Evolutionary conservation across 2,113 vertebrate species (phyloP).

Genomic region (Tyto alba): DNA sequence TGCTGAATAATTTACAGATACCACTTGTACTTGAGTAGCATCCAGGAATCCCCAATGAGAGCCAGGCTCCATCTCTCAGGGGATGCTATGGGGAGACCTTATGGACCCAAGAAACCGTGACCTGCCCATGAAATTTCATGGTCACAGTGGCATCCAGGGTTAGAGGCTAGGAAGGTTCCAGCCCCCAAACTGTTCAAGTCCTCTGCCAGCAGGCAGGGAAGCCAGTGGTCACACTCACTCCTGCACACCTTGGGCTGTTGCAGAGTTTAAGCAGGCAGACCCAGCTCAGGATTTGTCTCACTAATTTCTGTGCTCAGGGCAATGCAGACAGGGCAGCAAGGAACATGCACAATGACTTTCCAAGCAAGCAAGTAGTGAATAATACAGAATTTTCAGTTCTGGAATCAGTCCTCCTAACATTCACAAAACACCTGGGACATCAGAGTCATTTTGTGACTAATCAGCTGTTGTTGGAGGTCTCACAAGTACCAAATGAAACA

Average conservation of each 20-base stretch:
- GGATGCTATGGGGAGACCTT: background rate
- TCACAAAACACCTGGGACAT: constrained; percentile 25
- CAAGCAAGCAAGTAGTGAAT: background rate
- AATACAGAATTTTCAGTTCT: background rate
- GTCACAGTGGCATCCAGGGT: background rate
- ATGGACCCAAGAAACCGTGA: background rate
- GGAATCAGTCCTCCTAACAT: background rate
- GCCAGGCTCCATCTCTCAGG: background rate
- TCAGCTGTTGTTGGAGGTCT: constrained; percentile 43
- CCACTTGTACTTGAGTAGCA: background rate
- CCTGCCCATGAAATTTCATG: background rate
- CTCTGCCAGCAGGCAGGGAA: background rate
- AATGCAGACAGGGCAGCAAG: background rate
- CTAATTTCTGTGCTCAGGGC: background rate
- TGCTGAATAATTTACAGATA: background rate
- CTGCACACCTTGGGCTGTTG: background rate
- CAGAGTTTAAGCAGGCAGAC: background rate
- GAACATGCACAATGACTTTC: background rate
- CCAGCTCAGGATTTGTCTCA: background rate
- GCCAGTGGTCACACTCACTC: background rate
- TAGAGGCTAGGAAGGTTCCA: background rate
- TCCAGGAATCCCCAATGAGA: background rate
- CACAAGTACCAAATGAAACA: background rate
- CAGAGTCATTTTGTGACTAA: constrained; percentile 48
- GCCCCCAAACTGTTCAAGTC: background rate